phyloP scores from a whole-genome alignment of 2,797 vertebrate species.

The Ctenopoma kingsleyae region DNA sequence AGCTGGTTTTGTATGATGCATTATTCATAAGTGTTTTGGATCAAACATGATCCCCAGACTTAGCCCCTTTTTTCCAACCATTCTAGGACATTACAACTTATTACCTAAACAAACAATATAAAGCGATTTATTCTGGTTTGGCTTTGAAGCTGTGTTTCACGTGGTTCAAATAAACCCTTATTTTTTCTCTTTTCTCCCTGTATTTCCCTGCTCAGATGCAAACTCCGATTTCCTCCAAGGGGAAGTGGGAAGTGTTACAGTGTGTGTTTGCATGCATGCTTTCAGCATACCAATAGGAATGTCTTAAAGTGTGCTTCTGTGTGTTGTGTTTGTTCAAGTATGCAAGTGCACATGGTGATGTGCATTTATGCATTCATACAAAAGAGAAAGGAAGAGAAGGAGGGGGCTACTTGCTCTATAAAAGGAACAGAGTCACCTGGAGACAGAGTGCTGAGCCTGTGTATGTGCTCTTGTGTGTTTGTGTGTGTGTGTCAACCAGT shows the following conservation, averaged over 20 bases:
- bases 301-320: slow-evolving; percentile 34
- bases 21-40: slow-evolving; percentile 38
- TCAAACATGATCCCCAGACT: slow-evolving; percentile 28
- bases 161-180: slow-evolving; percentile 27
- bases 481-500: slow-evolving; percentile 53
- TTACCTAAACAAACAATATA: slow-evolving; percentile 49
- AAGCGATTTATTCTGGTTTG: slow-evolving; percentile 36
- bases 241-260: slow-evolving; percentile 36
- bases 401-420: slow-evolving; percentile 52
- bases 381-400: slow-evolving; percentile 46
- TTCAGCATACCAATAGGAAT: slow-evolving; percentile 30
- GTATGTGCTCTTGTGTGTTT: slow-evolving; percentile 17
- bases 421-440: slow-evolving; percentile 75
- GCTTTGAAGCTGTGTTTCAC: slow-evolving; percentile 51
- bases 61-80: slow-evolving; percentile 13
- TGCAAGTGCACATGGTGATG: slow-evolving; percentile 29
- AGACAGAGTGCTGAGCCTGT: slow-evolving; percentile 53
- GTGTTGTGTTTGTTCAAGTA: slow-evolving; percentile 34
- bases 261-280: slow-evolving; percentile 39
- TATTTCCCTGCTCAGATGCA: slow-evolving; percentile 37
- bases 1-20: slow-evolving; percentile 28
- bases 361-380: slow-evolving; percentile 52
- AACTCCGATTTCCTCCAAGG: slow-evolving; percentile 48
- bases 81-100: slow-evolving; percentile 33
- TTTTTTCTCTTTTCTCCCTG: slow-evolving; percentile 15